phyloP scores from a whole-genome alignment of 1,140 invertebrate species.

The Maniola jurtina region DNA sequence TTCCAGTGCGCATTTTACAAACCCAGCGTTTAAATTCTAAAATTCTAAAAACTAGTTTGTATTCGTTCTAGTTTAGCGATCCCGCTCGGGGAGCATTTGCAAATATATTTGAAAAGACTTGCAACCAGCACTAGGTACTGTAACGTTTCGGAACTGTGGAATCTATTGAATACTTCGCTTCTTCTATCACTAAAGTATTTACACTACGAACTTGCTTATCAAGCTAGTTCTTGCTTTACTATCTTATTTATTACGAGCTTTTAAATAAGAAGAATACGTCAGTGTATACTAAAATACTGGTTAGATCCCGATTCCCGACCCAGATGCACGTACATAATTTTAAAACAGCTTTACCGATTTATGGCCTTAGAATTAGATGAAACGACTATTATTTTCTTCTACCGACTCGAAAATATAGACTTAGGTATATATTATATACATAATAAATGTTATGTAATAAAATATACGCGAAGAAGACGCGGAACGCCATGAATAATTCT shows the following conservation, averaged over 20 bases:
- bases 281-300: background rate
- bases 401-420: too few species aligned
- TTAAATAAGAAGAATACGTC: background rate
- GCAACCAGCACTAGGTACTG: background rate
- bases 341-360: too few species aligned
- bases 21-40: slow-evolving; percentile 12
- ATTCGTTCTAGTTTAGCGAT: slow-evolving; percentile 7
- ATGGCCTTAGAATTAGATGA: too few species aligned
- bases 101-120: slow-evolving; percentile 17
- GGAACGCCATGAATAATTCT: background rate
- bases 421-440: background rate
- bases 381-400: too few species aligned
- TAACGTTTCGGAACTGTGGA: slow-evolving; percentile 1
- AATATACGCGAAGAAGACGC: background rate
- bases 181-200: slow-evolving; percentile 9
- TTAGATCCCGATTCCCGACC: too few species aligned
- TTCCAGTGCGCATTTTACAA: slow-evolving; percentile 11
- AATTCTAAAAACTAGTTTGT: slow-evolving; percentile 12
- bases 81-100: slow-evolving; percentile 6
- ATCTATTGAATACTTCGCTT: slow-evolving; percentile 15
- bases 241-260: background rate
- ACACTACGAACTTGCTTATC: slow-evolving; percentile 4
- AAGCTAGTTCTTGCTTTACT: background rate
- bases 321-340: too few species aligned
- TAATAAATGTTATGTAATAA: too few species aligned